A percentile compares a stretch with the other conserved stretches of the same genome.
Conservation (phyloP, 2,797 vertebrate genomes). For the Muscicapa comitata region DNA sequence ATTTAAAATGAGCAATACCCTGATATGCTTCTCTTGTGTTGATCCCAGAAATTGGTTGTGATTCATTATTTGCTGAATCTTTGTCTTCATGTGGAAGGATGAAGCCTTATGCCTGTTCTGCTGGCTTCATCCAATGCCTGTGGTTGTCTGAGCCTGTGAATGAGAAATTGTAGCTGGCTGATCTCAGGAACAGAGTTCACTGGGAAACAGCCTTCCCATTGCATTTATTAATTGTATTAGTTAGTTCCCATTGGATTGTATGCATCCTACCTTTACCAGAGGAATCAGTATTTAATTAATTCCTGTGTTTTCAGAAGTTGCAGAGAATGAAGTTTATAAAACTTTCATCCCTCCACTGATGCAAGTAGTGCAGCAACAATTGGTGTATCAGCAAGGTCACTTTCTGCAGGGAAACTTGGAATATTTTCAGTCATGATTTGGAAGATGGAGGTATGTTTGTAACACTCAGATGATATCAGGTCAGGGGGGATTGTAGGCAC, state of each 20-base stretch:
- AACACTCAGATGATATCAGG: neutral
- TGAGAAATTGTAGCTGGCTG: slow-evolving; percentile 10
- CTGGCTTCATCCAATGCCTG: neutral
- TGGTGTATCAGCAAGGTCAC: neutral
- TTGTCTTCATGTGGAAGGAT: neutral
- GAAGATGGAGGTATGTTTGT: neutral
- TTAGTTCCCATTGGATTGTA: neutral
- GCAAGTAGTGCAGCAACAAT: neutral
- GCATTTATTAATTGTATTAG: neutral
- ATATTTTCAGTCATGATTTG: neutral
- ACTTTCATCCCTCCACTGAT: neutral
- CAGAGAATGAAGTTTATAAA: neutral
- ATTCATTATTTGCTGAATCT: slow-evolving; percentile 8
- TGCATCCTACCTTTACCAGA: neutral
- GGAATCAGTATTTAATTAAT: neutral
- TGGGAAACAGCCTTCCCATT: neutral
- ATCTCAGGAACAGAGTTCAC: neutral
- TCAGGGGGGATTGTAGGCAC: neutral
- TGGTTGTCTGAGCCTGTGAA: neutral
- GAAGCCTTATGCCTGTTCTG: neutral
- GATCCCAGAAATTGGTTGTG: neutral
- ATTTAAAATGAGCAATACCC: neutral
- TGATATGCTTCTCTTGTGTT: neutral
- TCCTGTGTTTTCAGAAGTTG: neutral
- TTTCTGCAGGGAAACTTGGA: neutral